Evolutionary conservation across 2,797 vertebrate genomes (phyloP).

Genomic region (Myotis findleyi): DNA sequence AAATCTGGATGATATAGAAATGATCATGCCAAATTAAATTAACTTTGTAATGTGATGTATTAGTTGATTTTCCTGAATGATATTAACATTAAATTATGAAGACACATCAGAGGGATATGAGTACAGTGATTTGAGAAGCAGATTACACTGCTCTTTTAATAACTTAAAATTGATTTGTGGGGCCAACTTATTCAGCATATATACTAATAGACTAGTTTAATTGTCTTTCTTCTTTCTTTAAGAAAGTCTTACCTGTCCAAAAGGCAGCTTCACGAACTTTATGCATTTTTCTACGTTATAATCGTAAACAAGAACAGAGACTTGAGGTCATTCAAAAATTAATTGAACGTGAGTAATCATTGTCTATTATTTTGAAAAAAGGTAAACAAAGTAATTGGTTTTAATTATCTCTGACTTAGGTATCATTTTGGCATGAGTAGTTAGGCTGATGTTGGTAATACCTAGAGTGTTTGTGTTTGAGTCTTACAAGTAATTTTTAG

Average conservation of each 20-base stretch:
- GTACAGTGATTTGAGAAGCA: neutral
- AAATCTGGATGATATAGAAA: neutral
- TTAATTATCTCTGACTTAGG: neutral
- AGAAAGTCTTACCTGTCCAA: constrained; percentile 97
- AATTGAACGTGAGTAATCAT: constrained; percentile 92
- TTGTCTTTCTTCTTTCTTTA: constrained; percentile 80
- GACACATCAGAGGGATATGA: neutral
- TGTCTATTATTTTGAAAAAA: constrained; percentile 62
- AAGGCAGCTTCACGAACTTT: constrained; percentile 95
- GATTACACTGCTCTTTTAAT: neutral
- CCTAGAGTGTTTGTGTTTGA: neutral
- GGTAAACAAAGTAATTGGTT: neutral
- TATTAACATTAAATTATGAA: neutral
- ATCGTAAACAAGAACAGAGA: constrained; percentile 96
- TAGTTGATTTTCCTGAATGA: constrained; percentile 8
- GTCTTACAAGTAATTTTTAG: constrained; percentile 1
- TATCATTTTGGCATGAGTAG: neutral
- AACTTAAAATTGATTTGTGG: constrained; percentile 25
- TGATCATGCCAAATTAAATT: neutral
- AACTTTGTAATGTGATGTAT: neutral
- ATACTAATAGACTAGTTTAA: constrained; percentile 42
- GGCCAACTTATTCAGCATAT: neutral
- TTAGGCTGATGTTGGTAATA: neutral
- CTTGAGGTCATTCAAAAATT: constrained; percentile 95
- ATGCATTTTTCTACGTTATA: constrained; percentile 95